Percentiles rank a stretch among this genome's conserved stretches.
These are phyloP conservation scores for Phrynocephalus guinanensis DNA, from an alignment of 2,797 vertebrate species.

Conservation along the genomic window DNA sequence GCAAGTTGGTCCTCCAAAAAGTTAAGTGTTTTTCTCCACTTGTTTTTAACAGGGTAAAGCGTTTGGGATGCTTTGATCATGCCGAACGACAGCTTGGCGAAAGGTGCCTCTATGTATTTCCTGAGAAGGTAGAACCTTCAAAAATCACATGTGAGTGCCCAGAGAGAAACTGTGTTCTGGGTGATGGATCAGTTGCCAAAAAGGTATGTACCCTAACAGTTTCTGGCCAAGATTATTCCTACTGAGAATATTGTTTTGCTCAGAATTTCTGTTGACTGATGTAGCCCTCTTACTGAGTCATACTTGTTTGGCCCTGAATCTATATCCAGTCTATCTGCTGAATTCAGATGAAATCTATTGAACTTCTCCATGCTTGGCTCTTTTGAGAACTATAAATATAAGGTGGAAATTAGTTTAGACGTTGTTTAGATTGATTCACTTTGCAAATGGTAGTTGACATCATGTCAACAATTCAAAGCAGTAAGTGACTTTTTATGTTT, in stretches of 20 bases:
- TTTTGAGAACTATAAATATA: constrained; percentile 1
- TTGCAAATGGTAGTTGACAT: not conserved
- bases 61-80: constrained; percentile 96
- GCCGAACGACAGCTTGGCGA: constrained; percentile 96
- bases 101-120: constrained; percentile 93
- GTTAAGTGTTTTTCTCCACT: not conserved
- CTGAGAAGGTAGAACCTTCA: constrained; percentile 92
- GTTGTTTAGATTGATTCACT: not conserved
- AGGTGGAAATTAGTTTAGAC: not conserved
- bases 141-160: constrained; percentile 94
- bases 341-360: constrained; percentile 16
- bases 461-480: not conserved
- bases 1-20: not conserved
- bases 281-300: constrained; percentile 21
- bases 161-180: constrained; percentile 88
- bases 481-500: not conserved
- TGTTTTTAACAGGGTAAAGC: constrained; percentile 85
- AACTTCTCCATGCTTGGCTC: not conserved
- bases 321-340: not conserved
- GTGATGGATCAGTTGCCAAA: constrained; percentile 90
- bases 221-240: not conserved
- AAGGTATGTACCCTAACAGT: constrained; percentile 81
- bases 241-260: not conserved
- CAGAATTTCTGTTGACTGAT: constrained; percentile 18
- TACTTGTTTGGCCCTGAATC: constrained; percentile 14